Conservation (phyloP, 2,797 vertebrate species). For the Sebastes jordani region DNA sequence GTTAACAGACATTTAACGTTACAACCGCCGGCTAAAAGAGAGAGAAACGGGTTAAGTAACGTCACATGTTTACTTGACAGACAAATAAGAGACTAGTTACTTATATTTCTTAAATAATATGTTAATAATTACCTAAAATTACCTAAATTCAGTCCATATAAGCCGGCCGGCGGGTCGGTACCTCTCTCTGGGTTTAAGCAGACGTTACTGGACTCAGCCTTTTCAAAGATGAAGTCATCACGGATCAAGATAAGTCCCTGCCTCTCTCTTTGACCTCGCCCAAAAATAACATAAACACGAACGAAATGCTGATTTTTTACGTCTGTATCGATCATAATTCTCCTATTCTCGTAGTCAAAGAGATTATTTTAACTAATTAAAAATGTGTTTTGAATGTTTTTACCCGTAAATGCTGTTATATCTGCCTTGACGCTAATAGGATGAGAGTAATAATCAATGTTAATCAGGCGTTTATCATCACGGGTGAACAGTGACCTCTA, state of each 20-base stretch:
- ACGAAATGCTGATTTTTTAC: too few species aligned
- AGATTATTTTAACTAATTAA: background rate
- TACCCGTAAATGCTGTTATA: background rate
- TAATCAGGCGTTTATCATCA: background rate
- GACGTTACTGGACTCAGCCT: background rate
- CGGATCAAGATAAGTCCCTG: background rate
- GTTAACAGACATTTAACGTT: background rate
- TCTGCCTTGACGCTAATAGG: background rate
- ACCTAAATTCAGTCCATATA: too few species aligned
- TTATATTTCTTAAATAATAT: background rate
- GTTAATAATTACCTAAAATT: background rate
- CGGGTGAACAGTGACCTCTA: accelerated
- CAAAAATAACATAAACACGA: background rate
- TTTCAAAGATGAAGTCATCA: background rate
- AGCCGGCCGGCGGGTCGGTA: too few species aligned
- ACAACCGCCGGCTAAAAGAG: background rate
- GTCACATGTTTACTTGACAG: accelerated
- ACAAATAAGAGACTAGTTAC: accelerated
- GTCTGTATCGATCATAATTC: background rate
- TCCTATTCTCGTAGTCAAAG: background rate
- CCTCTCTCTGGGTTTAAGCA: background rate
- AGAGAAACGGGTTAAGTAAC: background rate
- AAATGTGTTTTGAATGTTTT: background rate
- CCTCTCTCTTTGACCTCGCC: background rate
- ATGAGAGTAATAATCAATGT: background rate